A percentile compares a stretch with the other conserved stretches of the same genome.
Evolutionary conservation across 1,140 invertebrate species (phyloP).

Genomic region (Drosophila miranda): DNA sequence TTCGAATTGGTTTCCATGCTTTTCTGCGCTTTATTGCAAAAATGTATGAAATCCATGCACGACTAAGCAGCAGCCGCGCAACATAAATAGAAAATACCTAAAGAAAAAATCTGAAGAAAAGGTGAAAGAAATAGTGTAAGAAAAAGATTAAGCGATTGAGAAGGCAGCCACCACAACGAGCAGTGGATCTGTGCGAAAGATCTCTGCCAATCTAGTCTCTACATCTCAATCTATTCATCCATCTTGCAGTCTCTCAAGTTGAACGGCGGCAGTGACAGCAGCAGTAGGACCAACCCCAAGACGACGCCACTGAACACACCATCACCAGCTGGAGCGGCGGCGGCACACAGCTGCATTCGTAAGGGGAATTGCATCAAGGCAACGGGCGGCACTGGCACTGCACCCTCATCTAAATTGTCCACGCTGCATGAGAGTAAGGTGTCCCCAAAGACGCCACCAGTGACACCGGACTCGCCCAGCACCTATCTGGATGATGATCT

Average conservation of each 20-base stretch:
- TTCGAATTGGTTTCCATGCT: conserved; percentile 35
- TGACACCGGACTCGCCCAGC: conserved; percentile 84
- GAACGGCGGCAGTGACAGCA: conserved; percentile 62
- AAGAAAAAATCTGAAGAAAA: conserved; percentile 5
- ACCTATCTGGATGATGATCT: conserved; percentile 86
- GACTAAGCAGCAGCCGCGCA: conserved; percentile 59
- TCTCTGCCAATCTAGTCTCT: conserved; percentile 28
- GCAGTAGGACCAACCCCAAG: conserved; percentile 27
- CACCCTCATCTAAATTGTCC: conserved; percentile 44
- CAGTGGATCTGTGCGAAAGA: conserved; percentile 24
- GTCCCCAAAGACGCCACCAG: conserved; percentile 84
- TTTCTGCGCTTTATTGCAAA: conserved; percentile 25
- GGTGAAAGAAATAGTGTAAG: conserved; percentile 36
- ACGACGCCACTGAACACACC: conserved; percentile 11
- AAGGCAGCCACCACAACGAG: conserved; percentile 43
- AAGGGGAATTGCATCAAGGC: conserved; percentile 46
- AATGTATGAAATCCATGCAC: conserved; percentile 61
- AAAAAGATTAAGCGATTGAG: conserved; percentile 44
- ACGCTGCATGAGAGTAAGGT: conserved; percentile 66
- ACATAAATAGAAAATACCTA: conserved; percentile 65
- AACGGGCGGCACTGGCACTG: neutral
- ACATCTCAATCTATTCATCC: conserved; percentile 29
- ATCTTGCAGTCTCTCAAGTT: conserved; percentile 75
- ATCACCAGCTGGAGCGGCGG: neutral
- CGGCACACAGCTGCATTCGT: conserved; percentile 40